Evolutionary conservation across 2,888 invertebrate genomes (phyloP), one percentile per base, ranked within the genome.

Genomic region (Stomorhina lunata): DNA sequence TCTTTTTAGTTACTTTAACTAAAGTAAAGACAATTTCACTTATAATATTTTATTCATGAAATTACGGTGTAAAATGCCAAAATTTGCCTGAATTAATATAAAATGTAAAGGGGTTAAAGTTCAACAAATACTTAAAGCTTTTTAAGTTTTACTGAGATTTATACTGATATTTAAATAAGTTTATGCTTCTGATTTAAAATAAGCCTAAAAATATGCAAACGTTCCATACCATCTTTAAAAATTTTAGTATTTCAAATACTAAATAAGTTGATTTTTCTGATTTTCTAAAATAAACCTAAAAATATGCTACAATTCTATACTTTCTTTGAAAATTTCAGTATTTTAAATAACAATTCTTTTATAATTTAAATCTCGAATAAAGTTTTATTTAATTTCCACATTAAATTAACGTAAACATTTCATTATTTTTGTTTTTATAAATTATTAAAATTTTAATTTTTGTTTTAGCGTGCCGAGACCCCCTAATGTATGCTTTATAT

Each of bases 401-500:
- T 17, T 45, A 45, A 12, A 6, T 22, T 12, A 12, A 22, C 12
- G 4, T 27, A 25, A 7, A n/a, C 27, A 29, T 7, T 15, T 53
- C n/a, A 27, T 53, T 7, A 53, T 15, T 7, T 55, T 32, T 55
- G 6, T 34, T 12, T 20, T 57, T 27, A 20, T 20, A 48, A 66
- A 37, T 32, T 9, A 27, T 65, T 48, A 22, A 50, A 57, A 25
- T 68, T 71, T 48, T 25, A 27, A 65, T 40, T 65, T 48, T 48
- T n/a, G 10, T 32, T 53, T 34, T 25, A 61, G 5, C n/a, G 9
- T 6, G 29, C 29, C 5, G 20, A 10, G 10, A 15, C 32, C 61
- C 76, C 59, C 76, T 27, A 61, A 61, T 61, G 59, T 76, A 68
- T 68, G 22, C 59, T 50, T 32, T 7, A 68, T 27, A 48, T 57